A percentile compares a stretch with the other conserved stretches of the same genome.
These are phyloP conservation scores for Lamprotornis superbus DNA, from an alignment of 2,113 vertebrate genomes.

Conservation along the genomic window DNA sequence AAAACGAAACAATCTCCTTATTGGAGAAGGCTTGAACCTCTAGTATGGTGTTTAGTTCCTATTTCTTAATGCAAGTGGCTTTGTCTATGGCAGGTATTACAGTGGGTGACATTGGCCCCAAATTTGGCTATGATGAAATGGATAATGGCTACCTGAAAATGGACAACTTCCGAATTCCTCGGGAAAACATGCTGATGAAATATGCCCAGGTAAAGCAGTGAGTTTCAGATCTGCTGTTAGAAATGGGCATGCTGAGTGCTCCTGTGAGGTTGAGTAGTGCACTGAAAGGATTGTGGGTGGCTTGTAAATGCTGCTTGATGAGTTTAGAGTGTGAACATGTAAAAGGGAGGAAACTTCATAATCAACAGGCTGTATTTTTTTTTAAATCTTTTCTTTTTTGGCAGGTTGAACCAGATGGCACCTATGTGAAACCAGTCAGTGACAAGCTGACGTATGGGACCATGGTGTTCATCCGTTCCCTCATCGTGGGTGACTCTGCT, in stretches of 20 bases:
- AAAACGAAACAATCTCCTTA: background rate
- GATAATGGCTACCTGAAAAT: constrained; percentile 96
- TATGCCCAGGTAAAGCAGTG: constrained; percentile 85
- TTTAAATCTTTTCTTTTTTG: background rate
- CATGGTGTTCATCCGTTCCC: constrained; percentile 95
- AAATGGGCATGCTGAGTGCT: background rate
- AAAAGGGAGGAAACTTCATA: background rate
- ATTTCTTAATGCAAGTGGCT: background rate
- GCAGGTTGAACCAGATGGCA: constrained; percentile 92
- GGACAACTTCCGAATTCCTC: constrained; percentile 91
- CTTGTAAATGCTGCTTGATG: background rate
- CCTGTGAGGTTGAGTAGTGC: background rate
- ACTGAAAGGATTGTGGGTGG: background rate
- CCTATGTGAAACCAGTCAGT: constrained; percentile 89
- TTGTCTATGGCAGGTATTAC: constrained; percentile 81
- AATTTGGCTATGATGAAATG: constrained; percentile 94
- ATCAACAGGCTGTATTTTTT: background rate
- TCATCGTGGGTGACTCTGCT: constrained; percentile 86
- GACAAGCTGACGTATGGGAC: constrained; percentile 96
- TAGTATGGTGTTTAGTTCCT: background rate
- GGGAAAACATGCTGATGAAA: constrained; percentile 98
- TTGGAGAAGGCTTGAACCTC: background rate
- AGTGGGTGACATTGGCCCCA: constrained; percentile 95
- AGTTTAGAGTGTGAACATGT: background rate
- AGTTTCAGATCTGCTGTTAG: background rate